Percentiles rank a stretch among this genome's conserved stretches.
Evolutionary conservation across 2,113 vertebrate species (phyloP).

Genomic region (Lagenorhynchus albirostris): DNA sequence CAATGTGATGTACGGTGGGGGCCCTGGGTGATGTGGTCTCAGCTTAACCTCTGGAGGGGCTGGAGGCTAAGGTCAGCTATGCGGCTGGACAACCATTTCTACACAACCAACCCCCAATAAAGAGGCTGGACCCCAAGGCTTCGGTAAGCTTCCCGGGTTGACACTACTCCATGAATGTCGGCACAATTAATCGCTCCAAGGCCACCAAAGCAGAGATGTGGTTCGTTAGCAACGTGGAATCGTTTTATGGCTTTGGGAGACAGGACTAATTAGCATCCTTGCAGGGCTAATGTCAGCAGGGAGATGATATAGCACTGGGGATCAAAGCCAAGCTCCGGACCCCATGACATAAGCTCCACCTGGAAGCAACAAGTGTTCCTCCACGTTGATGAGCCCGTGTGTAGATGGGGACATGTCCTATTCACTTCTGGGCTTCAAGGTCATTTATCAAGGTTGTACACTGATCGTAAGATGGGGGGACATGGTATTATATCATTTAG

Average conservation of each 20-base stretch:
- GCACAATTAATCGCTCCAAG: background rate
- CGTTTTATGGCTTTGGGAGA: fast-evolving
- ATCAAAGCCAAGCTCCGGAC: background rate
- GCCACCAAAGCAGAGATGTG: fast-evolving
- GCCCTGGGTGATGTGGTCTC: background rate
- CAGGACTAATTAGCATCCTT: background rate
- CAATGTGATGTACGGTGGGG: background rate
- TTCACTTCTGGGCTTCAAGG: background rate
- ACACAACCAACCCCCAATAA: background rate
- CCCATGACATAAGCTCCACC: background rate
- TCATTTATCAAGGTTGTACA: background rate
- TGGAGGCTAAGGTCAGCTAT: too few species aligned
- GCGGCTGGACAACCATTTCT: background rate
- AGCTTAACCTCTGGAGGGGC: too few species aligned
- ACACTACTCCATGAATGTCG: fast-evolving
- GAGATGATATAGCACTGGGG: fast-evolving
- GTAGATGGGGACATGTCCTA: fast-evolving
- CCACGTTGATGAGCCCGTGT: fast-evolving
- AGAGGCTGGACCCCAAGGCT: background rate
- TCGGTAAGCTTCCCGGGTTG: background rate
- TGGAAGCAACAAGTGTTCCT: background rate
- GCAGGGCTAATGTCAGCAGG: fast-evolving
- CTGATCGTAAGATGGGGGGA: too few species aligned
- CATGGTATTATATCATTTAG: too few species aligned
- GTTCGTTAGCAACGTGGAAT: fast-evolving